Evolutionary conservation across 1,140 invertebrate species (phyloP), one percentile per base, ranked within the genome.

Genomic region (Brachionus rubens): DNA sequence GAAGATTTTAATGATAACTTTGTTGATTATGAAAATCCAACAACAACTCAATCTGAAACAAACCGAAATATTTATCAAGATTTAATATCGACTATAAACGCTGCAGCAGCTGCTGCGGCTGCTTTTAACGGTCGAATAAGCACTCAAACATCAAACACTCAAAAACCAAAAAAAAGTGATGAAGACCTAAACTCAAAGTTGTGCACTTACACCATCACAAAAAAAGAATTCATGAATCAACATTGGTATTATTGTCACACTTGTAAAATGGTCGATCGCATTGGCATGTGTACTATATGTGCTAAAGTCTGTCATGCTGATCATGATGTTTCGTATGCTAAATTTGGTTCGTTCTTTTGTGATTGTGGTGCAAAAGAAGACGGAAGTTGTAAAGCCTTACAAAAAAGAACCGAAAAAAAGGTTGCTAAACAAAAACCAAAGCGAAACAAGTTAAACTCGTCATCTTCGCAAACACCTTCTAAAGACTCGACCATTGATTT

Each of bases 191-290:
- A 84, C 79, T 93, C 93, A 81, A 95, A 96, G 84, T 86, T 98
- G 1, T 99, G 96, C 83, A 98, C 95, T 0, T 99, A 95, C 84
- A 96, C 93, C 3, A 89, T 94, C 19, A 98, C 95, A 0, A 92
- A 95, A 80, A 95, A 95, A 82, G 95, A 98, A 83, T 99, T 97
- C 81, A 97, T 96, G 91, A 96, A 95, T 84, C 96, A 98, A 79
- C 89, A 90, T 80, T 89, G 89, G 89, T 87, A 83, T 84, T 94
- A 98, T 83, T 98, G 95, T 82, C 94, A 98, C 82, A 96, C 94
- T 0, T 98, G 96, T 83, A 92, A 92, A 81, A 97, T 99, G 95
- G 90, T 96, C 21, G 96, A 98, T 82, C 91, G 94, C 12, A 93
- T 96, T 16, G 96, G 96, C 0, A 94, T 98, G 10, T 99, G 96